These are phyloP conservation scores for Petrophora chlorosata DNA, from an alignment of 2,888 invertebrate genomes.

Conservation along the genomic window DNA sequence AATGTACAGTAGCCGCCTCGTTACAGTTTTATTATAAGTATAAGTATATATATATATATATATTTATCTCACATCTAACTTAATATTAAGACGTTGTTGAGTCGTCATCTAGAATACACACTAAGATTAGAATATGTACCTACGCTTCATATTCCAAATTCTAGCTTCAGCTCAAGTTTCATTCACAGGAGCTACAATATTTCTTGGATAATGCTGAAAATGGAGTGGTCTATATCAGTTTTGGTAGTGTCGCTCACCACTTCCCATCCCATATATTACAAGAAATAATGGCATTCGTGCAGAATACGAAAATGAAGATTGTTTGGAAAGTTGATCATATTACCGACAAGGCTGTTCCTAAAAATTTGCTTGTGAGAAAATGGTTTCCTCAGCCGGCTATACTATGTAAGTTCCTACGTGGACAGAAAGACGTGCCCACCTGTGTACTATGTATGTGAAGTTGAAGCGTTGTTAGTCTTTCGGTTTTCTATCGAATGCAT, in stretches of 20 bases:
- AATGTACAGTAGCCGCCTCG: no score
- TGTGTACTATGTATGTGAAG: no score
- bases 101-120: no score
- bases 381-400: constrained; percentile 91
- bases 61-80: no score
- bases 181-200: constrained; percentile 35
- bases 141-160: background rate
- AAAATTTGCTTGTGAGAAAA: constrained; percentile 85
- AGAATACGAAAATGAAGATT: constrained; percentile 79
- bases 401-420: constrained; percentile 79
- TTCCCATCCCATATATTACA: constrained; percentile 82
- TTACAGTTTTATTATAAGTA: no score
- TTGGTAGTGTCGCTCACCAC: constrained; percentile 88
- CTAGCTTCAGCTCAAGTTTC: background rate
- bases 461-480: no score
- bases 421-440: no score
- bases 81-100: no score
- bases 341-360: constrained; percentile 80
- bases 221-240: constrained; percentile 87
- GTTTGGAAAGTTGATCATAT: constrained; percentile 89
- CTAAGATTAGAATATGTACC: no score
- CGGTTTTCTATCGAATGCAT: no score
- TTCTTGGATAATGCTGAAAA: constrained; percentile 85
- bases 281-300: constrained; percentile 71
- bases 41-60: no score